Evolutionary conservation across 2,797 vertebrate species (phyloP).

Genomic region (Tympanoctomys barrerae): DNA sequence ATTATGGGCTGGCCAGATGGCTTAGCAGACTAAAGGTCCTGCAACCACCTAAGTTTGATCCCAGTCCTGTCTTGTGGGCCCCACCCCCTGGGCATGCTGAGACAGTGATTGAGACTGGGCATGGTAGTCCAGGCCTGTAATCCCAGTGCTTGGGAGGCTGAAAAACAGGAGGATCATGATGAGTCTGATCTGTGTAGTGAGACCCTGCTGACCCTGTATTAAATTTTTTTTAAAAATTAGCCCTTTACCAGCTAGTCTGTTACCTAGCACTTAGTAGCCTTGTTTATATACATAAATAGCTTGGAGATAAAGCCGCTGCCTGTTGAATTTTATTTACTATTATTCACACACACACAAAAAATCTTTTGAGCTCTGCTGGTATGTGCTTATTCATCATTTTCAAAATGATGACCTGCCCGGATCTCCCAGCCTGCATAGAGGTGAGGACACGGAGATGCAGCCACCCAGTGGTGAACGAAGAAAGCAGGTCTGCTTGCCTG

Average conservation of each 20-base stretch:
- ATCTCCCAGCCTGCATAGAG: not conserved
- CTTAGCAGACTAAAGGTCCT: too few relatives aligned
- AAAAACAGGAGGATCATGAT: too few relatives aligned
- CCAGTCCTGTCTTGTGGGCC: too few relatives aligned
- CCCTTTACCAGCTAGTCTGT: not conserved
- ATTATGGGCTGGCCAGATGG: too few relatives aligned
- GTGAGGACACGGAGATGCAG: not conserved
- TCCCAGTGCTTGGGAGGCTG: too few relatives aligned
- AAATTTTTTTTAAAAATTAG: too few relatives aligned
- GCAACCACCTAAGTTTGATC: too few relatives aligned
- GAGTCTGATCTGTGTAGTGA: too few relatives aligned
- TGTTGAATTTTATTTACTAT: constrained; percentile 23
- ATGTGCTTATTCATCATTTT: constrained; percentile 11
- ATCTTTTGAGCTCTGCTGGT: not conserved
- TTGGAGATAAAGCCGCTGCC: constrained; percentile 10
- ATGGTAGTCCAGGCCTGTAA: too few relatives aligned
- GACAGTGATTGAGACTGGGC: too few relatives aligned
- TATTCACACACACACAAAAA: not conserved
- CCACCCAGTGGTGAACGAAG: not conserved
- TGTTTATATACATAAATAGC: not conserved
- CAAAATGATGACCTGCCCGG: not conserved
- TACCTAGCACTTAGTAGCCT: not conserved
- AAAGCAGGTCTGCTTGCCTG: constrained; percentile 10
- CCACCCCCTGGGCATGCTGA: too few relatives aligned
- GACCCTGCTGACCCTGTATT: too few relatives aligned